phyloP scores from a whole-genome alignment of 2,113 vertebrate species.

The Scalopus aquaticus region DNA sequence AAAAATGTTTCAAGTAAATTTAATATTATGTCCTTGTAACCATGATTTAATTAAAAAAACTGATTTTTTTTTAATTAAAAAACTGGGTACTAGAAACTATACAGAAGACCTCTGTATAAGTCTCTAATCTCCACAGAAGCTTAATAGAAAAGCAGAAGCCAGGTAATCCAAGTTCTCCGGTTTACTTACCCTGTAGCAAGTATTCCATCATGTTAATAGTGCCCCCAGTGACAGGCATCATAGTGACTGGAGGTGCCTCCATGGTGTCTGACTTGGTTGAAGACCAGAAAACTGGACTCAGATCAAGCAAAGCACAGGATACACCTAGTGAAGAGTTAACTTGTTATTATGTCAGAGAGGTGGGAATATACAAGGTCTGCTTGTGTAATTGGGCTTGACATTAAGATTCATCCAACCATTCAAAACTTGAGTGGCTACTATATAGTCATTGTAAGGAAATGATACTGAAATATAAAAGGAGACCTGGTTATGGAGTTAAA shows the following conservation, averaged over 20 bases:
- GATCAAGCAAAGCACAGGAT: background rate
- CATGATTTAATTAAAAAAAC: background rate
- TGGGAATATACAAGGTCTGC: background rate
- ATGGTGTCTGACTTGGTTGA: slow-evolving; percentile 77
- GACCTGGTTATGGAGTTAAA: background rate
- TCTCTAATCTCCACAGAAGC: background rate
- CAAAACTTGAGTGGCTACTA: background rate
- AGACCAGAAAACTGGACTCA: background rate
- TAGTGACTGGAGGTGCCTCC: slow-evolving; percentile 95
- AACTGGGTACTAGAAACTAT: background rate
- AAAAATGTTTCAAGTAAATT: background rate
- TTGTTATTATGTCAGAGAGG: background rate
- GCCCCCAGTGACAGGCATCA: slow-evolving; percentile 95
- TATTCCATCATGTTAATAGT: slow-evolving; percentile 99
- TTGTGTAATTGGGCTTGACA: background rate
- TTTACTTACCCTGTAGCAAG: slow-evolving; percentile 91
- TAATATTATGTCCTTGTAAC: background rate
- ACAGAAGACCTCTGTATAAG: background rate
- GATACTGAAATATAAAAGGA: background rate
- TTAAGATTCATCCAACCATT: background rate
- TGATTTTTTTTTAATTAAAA: too few species aligned
- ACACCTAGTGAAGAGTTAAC: slow-evolving; percentile 41
- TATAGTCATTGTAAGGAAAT: background rate
- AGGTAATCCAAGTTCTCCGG: background rate
- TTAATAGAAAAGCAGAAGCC: background rate